Conservation (phyloP, 2,888 invertebrate genomes). For the Zaprionus obscuricornis region DNA sequence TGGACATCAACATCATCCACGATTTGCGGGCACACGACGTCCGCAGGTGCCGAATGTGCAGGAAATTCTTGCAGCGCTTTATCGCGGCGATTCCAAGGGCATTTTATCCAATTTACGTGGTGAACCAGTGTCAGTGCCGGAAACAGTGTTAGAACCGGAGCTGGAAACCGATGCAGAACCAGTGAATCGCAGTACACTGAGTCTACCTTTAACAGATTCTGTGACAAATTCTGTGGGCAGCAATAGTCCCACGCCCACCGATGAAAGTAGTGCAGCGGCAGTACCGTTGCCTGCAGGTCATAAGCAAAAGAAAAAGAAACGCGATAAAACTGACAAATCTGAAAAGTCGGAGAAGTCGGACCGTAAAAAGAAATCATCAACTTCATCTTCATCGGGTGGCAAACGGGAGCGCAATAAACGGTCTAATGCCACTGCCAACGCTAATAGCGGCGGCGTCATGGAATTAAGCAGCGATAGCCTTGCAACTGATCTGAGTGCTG, state of each 20-base stretch:
- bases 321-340: conserved; percentile 53
- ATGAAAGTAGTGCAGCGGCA: conserved; percentile 74
- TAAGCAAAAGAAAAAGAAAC: conserved; percentile 60
- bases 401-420: conserved; percentile 75
- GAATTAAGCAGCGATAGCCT: conserved; percentile 69
- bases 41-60: conserved; percentile 84
- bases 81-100: conserved; percentile 81
- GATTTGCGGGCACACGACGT: conserved; percentile 86
- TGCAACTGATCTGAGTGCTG: conserved; percentile 62
- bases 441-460: conserved; percentile 42
- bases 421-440: conserved; percentile 17
- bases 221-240: conserved; percentile 80
- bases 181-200: conserved; percentile 62
- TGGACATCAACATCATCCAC: conserved; percentile 91
- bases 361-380: conserved; percentile 66
- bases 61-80: conserved; percentile 82
- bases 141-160: conserved; percentile 20
- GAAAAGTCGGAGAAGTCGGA: conserved; percentile 73
- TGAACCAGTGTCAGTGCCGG: conserved; percentile 32
- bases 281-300: conserved; percentile 11
- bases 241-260: conserved; percentile 82
- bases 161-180: conserved; percentile 37
- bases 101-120: conserved; percentile 76
- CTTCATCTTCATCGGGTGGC: conserved; percentile 16
- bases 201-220: conserved; percentile 79